These are phyloP conservation scores for Chiloscyllium plagiosum DNA, from an alignment of 2,113 vertebrate genomes.

Conservation along the genomic window DNA sequence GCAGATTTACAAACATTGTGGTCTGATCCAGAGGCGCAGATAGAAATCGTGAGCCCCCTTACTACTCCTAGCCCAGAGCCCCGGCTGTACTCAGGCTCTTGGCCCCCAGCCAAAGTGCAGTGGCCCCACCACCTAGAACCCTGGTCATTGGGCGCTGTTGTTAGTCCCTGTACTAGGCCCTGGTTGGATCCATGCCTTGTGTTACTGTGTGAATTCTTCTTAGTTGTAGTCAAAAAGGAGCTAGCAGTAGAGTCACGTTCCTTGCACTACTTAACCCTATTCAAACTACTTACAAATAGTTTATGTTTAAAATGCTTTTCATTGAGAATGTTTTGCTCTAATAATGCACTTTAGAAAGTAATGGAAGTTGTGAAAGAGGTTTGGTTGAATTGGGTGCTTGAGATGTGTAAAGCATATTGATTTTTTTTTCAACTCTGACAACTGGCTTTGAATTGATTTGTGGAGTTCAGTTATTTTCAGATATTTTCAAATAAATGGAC, in stretches of 20 bases:
- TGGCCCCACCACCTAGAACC: too few species aligned
- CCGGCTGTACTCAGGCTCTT: too few species aligned
- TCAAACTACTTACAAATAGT: background rate
- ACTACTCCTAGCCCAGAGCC: too few species aligned
- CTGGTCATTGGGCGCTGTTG: too few species aligned
- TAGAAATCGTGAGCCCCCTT: too few species aligned
- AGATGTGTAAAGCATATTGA: conserved; percentile 18
- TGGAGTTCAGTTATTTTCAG: background rate
- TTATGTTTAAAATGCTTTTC: conserved; percentile 14
- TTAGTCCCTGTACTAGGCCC: too few species aligned
- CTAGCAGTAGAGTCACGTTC: background rate
- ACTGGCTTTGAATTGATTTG: background rate
- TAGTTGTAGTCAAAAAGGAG: conserved; percentile 28
- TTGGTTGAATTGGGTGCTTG: background rate
- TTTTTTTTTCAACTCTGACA: background rate
- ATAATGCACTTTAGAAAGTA: background rate
- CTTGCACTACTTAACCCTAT: conserved; percentile 1
- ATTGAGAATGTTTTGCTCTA: background rate
- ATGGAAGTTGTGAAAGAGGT: conserved; percentile 14
- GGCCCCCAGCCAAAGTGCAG: too few species aligned
- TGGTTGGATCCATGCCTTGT: conserved; percentile 31
- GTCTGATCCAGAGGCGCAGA: conserved; percentile 43
- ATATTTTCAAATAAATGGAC: background rate
- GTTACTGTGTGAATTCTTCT: conserved; percentile 37
- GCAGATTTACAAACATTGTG: conserved; percentile 55